Percentiles rank a stretch among this genome's conserved stretches.
Evolutionary conservation across 2,113 vertebrate genomes (phyloP).

Genomic region (Coturnix japonica): DNA sequence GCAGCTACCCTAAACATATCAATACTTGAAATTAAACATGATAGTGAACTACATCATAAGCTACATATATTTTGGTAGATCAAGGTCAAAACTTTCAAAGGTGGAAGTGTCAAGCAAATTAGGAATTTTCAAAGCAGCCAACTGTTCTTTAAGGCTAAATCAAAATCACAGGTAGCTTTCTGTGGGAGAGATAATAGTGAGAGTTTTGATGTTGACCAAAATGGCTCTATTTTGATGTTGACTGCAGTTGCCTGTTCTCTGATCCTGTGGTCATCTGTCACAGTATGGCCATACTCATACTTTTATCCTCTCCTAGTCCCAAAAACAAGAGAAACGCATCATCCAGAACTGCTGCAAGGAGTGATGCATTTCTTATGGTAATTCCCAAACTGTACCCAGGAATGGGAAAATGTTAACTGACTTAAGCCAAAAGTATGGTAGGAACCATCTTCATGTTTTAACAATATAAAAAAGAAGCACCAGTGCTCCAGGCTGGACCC

Average conservation of each 20-base stretch:
- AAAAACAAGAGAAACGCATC: rapidly evolving
- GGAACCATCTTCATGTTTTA: background rate
- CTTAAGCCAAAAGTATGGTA: background rate
- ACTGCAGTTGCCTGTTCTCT: background rate
- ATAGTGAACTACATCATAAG: conserved; percentile 10
- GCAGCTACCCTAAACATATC: background rate
- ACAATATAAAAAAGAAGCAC: background rate
- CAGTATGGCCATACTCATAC: background rate
- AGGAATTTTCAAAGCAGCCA: background rate
- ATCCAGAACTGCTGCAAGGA: background rate
- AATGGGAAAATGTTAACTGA: background rate
- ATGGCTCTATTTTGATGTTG: background rate
- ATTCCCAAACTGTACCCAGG: background rate
- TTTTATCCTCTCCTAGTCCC: background rate
- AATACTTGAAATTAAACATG: background rate
- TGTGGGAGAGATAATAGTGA: background rate
- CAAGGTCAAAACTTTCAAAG: background rate
- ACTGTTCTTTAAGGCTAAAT: background rate
- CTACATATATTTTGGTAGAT: background rate
- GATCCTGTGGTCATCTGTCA: background rate
- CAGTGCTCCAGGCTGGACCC: background rate
- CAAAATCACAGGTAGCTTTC: background rate
- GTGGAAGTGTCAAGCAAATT: background rate
- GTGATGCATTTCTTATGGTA: background rate
- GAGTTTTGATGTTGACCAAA: background rate